Evolutionary conservation across 2,888 invertebrate genomes (phyloP), one percentile per base, ranked within the genome.

Genomic region (Macrophya alboannulata): DNA sequence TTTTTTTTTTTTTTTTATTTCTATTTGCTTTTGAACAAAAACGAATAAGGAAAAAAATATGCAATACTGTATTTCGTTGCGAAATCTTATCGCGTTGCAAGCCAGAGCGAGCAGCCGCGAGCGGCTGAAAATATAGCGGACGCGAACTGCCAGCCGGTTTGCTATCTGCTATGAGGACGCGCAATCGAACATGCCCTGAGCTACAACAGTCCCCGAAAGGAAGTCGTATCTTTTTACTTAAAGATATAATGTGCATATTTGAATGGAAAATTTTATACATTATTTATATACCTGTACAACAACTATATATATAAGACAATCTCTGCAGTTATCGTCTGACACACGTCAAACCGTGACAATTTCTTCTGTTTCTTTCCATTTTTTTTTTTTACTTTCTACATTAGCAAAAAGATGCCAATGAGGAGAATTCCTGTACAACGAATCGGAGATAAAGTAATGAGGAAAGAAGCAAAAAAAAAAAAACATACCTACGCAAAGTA

Each of bases 151-250:
- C 25, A 81, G 83, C 83, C 83, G 83, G 83, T 83, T 83, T 83
- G 83, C 83, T 83, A 83, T 83, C 83, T 83, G 48, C 71, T 25
- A 62, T n/a, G 83, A 51, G 48, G 83, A 83, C 51, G 83, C 45
- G 65, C 71, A 71, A 68, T 83, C 83, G 83, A 83, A 83, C 31
- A n/a, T 40, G 83, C 83, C 83, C 10, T 68, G 37, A 71, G 83
- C 83, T 25, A 17, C 9, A 31, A 55, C 48, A 25, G 45, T 68
- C 65, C n/a, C 83, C 83, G 71, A 83, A 83, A 83, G 83, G 83
- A 83, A 83, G 83, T 83, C 83, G 83, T 83, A 68, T n/a, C 37
- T 71, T 71, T 83, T 45, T 74, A n/a, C 74, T 10, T 9, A 62
- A 12, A 43, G 81, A 81, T 81, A 62, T n/a, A n/a, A n/a, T n/a